A percentile compares a stretch with the other conserved stretches of the same genome.
phyloP scores from a whole-genome alignment of 2,888 invertebrate species.

The Parnassius mnemosyne region DNA sequence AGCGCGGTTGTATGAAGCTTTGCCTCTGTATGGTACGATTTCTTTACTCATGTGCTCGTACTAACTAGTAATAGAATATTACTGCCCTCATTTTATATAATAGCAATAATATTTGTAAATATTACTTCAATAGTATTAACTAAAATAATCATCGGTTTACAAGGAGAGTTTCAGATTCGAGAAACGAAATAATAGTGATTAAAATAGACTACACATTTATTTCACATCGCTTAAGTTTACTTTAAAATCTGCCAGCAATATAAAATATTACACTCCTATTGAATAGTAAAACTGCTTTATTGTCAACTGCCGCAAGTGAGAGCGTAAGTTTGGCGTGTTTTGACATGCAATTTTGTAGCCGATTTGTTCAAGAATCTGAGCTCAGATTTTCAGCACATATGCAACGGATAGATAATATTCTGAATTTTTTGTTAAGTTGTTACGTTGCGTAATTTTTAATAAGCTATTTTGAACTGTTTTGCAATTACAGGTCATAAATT shows the following conservation, averaged over 20 bases:
- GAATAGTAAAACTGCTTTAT: constrained; percentile 15
- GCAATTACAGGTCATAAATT: too few relatives aligned
- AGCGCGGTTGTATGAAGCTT: too few relatives aligned
- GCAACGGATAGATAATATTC: too few relatives aligned
- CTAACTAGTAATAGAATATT: too few relatives aligned
- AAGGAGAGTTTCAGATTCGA: constrained; percentile 6
- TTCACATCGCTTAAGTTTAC: constrained; percentile 16
- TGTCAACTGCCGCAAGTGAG: not conserved
- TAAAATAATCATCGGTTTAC: constrained; percentile 20
- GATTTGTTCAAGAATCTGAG: not conserved
- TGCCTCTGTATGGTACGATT: too few relatives aligned
- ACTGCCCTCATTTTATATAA: too few relatives aligned
- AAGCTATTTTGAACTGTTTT: too few relatives aligned
- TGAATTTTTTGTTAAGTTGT: too few relatives aligned
- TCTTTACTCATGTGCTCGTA: too few relatives aligned
- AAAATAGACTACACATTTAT: constrained; percentile 20
- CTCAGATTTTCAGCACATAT: too few relatives aligned
- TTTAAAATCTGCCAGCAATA: constrained; percentile 15
- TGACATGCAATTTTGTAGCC: not conserved
- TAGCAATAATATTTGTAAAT: too few relatives aligned
- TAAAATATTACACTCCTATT: constrained; percentile 20
- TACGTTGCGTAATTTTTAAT: too few relatives aligned
- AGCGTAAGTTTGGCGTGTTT: not conserved
- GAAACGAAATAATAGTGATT: constrained; percentile 10
- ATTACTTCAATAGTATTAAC: constrained; percentile 2